Percentiles rank a stretch among this genome's conserved stretches.
These are phyloP conservation scores for Parauchenoglanis punctatus DNA, from an alignment of 2,797 vertebrate genomes.

Conservation along the genomic window DNA sequence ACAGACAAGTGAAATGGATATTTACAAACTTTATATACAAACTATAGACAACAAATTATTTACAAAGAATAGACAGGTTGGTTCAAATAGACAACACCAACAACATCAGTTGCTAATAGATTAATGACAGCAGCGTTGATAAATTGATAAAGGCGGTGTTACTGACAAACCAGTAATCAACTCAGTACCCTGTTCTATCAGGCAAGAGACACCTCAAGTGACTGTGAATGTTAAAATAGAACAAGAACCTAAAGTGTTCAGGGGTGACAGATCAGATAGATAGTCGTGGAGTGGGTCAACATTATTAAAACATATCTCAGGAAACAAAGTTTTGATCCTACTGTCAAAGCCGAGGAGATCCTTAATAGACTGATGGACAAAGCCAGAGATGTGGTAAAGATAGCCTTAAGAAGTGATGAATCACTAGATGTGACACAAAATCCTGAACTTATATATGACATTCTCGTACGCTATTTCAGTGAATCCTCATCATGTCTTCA, in stretches of 20 bases:
- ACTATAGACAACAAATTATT: too few relatives aligned
- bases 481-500: not conserved
- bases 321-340: not conserved
- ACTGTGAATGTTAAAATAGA: not conserved
- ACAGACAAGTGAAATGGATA: too few relatives aligned
- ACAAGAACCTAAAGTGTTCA: not conserved
- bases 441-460: not conserved
- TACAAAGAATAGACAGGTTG: too few relatives aligned
- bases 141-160: too few relatives aligned
- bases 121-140: not conserved
- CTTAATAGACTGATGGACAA: not conserved
- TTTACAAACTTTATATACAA: too few relatives aligned
- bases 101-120: not conserved
- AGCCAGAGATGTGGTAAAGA: not conserved
- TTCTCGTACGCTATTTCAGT: slow-evolving; percentile 5
- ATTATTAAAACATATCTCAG: not conserved
- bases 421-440: not conserved
- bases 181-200: not conserved
- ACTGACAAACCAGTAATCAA: too few relatives aligned
- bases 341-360: not conserved
- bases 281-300: not conserved
- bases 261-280: not conserved
- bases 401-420: not conserved
- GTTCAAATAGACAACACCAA: too few relatives aligned
- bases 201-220: too few relatives aligned